Percentiles rank a stretch among this genome's conserved stretches.
These are phyloP conservation scores for Ooceraea biroi DNA, from an alignment of 1,140 invertebrate genomes.

Conservation along the genomic window DNA sequence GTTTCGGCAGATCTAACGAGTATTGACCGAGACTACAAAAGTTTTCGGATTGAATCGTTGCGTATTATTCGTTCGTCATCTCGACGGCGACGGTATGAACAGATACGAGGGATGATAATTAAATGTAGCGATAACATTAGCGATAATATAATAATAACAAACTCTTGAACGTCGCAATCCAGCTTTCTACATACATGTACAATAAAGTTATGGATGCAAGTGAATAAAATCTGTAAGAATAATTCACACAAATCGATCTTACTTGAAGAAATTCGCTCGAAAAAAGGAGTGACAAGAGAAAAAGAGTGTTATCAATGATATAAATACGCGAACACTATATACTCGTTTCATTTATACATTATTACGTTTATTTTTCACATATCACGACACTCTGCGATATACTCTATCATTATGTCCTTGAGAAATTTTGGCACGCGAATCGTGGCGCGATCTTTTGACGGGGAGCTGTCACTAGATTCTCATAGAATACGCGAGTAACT, in stretches of 20 bases:
- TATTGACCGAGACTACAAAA: conserved; percentile 70
- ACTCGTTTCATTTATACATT: conserved; percentile 36
- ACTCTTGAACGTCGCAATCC: conserved; percentile 16
- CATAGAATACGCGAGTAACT: conserved; percentile 34
- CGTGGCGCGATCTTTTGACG: conserved; percentile 49
- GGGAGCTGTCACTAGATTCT: conserved; percentile 41
- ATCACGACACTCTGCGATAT: conserved; percentile 18
- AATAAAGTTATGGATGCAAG: conserved; percentile 37
- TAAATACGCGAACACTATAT: conserved; percentile 49
- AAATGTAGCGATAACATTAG: conserved; percentile 37
- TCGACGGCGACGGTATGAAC: conserved; percentile 35
- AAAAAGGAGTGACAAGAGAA: conserved; percentile 9
- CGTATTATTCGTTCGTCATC: conserved; percentile 33
- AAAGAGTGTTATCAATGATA: conserved; percentile 9
- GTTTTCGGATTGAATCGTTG: conserved; percentile 62
- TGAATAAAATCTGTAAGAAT: conserved; percentile 64
- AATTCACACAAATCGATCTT: conserved; percentile 43
- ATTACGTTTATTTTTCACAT: conserved; percentile 33
- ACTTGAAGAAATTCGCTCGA: conserved; percentile 47
- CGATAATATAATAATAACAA: conserved; percentile 47
- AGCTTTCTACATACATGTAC: conserved; percentile 51
- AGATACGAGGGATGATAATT: conserved; percentile 48
- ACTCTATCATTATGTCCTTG: conserved; percentile 49
- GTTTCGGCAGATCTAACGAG: conserved; percentile 68
- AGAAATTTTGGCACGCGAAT: conserved; percentile 59